phyloP scores from a whole-genome alignment of 2,888 invertebrate genomes.

The Ectobius pallidus region DNA sequence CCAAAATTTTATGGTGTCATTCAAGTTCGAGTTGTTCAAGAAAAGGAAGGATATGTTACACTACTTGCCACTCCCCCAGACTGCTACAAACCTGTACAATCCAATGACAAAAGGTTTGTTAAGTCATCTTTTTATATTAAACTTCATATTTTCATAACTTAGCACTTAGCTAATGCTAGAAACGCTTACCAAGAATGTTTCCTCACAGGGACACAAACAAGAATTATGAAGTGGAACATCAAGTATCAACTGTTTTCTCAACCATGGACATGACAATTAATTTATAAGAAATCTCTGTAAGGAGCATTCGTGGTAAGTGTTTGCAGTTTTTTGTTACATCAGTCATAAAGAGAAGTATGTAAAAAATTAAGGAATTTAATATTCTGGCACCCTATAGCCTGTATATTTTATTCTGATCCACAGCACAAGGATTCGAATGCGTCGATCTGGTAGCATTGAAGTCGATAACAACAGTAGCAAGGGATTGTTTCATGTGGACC shows the following conservation, averaged over 20 bases:
- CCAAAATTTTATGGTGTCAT: constrained; percentile 60
- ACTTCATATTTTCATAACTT: neutral
- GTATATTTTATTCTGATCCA: neutral
- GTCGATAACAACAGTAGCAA: constrained; percentile 36
- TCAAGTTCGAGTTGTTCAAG: constrained; percentile 55
- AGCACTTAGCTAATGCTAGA: neutral
- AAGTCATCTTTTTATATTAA: neutral
- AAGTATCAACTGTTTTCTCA: neutral
- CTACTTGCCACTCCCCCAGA: constrained; percentile 55
- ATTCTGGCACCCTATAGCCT: neutral
- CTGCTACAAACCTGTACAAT: constrained; percentile 45
- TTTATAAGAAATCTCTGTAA: constrained; percentile 28
- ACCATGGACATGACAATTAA: constrained; percentile 20
- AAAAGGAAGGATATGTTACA: constrained; percentile 57
- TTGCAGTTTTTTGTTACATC: constrained; percentile 10
- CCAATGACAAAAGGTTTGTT: constrained; percentile 29
- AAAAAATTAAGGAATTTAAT: neutral
- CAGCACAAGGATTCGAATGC: constrained; percentile 41
- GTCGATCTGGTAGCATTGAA: constrained; percentile 46
- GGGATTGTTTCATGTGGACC: constrained; percentile 37
- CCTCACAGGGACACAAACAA: constrained; percentile 30
- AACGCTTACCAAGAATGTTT: constrained; percentile 40
- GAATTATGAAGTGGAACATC: constrained; percentile 28
- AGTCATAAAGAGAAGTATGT: neutral
- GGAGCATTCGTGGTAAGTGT: constrained; percentile 41